Evolutionary conservation across 2,113 vertebrate species (phyloP), one percentile per base, ranked within the genome.

Genomic region (Solea senegalensis): DNA sequence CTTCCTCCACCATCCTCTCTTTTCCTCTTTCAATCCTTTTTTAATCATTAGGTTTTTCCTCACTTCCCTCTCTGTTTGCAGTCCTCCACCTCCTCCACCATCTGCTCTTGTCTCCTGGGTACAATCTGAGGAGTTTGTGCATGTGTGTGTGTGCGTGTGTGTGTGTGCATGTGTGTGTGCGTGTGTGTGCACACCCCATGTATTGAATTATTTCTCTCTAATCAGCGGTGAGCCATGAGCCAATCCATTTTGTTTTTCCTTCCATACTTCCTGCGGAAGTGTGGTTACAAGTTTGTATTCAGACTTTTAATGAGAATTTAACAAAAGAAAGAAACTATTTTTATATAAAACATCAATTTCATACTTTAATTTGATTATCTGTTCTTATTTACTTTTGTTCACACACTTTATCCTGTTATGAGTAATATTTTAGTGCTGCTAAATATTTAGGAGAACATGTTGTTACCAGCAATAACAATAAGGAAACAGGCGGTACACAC

Each of bases 161-260:
- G 61, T 50, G 58, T 16, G 27, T 57, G 62, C 48, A 26, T 64
- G 61, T 50, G 58, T 16, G 27, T 60, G 62, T 64, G 61, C 45
- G 58, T 16, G 61, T 50, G 58, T 16, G 27, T 60, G 62, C 51
- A 28, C 66, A 59, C 39, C 48, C 63, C 44, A 27, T 55, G 46
- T 65, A 75, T 65, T 76, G 84, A 84, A 78, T 79, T 86, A 89
- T 88, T 86, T 12, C 64, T 71, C 69, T 78, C 60, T 81, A 75
- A 87, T 83, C 81, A 76, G 55, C 71, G 43, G n/a, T 81, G 79
- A 86, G 52, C 60, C 55, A 41, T 41, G 68, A 68, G 54, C 66
- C 34, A 14, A 64, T 60, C 56, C 71, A 63, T 58, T 7, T 61
- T 56, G 34, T 50, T 62, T 59, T 45, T 63, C 48, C 34, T 34